Percentiles rank a stretch among this genome's conserved stretches.
Conservation (phyloP, 2,888 invertebrate genomes). For the Zygothrica quintamaculata region DNA sequence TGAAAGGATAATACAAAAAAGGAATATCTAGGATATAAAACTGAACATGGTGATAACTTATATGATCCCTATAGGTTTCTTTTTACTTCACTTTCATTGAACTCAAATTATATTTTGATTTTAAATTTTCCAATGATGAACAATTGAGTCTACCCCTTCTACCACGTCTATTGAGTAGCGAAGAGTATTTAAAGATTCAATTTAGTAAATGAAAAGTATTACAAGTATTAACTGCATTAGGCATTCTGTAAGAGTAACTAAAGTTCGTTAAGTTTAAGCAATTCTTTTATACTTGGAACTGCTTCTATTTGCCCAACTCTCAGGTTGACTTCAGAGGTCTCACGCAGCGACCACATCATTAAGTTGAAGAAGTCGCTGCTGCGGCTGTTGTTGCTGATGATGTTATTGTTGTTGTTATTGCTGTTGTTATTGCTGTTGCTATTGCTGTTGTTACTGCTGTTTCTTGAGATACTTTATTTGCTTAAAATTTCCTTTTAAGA, state of each 20-base stretch:
- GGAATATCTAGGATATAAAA: too few species aligned
- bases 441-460: background rate
- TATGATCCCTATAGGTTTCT: too few species aligned
- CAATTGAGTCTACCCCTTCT: too few species aligned
- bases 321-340: slow-evolving; percentile 8
- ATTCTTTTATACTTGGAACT: background rate
- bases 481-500: slow-evolving; percentile 61
- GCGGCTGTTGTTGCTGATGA: background rate
- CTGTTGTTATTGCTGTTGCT: background rate
- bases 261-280: background rate
- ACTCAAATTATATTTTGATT: too few species aligned
- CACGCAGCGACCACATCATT: slow-evolving; percentile 65
- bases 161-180: too few species aligned
- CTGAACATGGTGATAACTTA: too few species aligned
- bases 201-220: too few species aligned
- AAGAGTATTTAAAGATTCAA: background rate
- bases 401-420: slow-evolving; percentile 15
- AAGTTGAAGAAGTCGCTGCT: slow-evolving; percentile 48
- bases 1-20: too few species aligned
- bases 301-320: slow-evolving; percentile 29
- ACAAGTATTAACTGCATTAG: too few species aligned
- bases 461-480: slow-evolving; percentile 60
- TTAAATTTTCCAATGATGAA: too few species aligned
- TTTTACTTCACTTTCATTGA: too few species aligned
- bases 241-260: background rate